These are phyloP conservation scores for Meriones psammophilus DNA, from an alignment of 2,797 vertebrate species.

Conservation along the genomic window DNA sequence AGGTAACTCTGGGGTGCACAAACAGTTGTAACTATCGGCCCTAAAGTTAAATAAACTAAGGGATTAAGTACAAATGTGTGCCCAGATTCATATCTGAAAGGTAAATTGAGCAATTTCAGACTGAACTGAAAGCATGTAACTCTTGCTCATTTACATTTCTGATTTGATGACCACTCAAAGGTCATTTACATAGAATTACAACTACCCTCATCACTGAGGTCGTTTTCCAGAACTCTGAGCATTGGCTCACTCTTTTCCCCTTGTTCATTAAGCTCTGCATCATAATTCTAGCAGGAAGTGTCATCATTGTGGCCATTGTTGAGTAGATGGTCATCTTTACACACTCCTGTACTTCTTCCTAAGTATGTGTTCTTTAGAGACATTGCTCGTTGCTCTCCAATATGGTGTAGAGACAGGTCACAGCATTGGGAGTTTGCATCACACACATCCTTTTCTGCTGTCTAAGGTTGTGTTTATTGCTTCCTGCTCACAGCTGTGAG, in stretches of 20 bases:
- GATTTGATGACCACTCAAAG: background rate
- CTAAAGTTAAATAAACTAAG: background rate
- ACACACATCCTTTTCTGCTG: conserved; percentile 78
- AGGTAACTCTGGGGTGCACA: background rate
- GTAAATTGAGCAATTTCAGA: background rate
- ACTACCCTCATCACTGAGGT: conserved; percentile 33
- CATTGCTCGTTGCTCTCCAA: conserved; percentile 70
- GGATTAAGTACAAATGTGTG: background rate
- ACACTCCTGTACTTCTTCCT: conserved; percentile 81
- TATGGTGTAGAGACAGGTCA: conserved; percentile 40
- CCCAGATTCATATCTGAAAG: background rate
- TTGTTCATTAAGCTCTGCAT: conserved; percentile 74
- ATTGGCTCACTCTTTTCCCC: conserved; percentile 53
- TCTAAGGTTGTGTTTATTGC: conserved; percentile 72
- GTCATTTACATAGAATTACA: conserved; percentile 50
- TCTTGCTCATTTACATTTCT: background rate
- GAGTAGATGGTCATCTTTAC: conserved; percentile 27
- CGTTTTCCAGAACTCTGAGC: conserved; percentile 65
- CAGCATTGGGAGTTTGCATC: conserved; percentile 67
- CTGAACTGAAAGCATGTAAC: background rate
- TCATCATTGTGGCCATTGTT: conserved; percentile 68
- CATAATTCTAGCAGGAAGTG: conserved; percentile 55
- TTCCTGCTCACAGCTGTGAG: conserved; percentile 80
- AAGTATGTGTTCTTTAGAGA: conserved; percentile 71
- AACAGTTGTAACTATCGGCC: background rate